phyloP scores from a whole-genome alignment of 2,888 invertebrate species.

The Stramonita haemastoma region DNA sequence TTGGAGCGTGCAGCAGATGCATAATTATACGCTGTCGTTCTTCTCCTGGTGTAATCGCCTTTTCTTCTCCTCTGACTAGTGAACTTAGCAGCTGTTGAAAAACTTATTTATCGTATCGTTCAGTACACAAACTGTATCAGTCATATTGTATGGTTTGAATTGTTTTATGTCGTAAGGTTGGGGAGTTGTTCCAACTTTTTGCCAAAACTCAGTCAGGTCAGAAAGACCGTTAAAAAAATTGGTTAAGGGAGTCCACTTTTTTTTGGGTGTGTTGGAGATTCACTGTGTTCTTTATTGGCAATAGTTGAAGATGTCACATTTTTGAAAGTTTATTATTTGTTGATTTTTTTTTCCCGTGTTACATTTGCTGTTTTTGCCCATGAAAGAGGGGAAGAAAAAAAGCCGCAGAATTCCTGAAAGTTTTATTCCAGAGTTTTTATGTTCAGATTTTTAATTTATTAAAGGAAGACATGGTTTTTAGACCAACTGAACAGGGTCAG shows the following conservation, averaged over 20 bases:
- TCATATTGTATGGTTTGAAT: neutral
- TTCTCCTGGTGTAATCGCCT: constrained; percentile 49
- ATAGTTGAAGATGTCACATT: too few species aligned
- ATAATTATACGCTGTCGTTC: constrained; percentile 43
- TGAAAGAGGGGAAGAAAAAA: too few species aligned
- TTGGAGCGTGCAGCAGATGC: constrained; percentile 47
- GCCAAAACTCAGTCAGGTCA: neutral
- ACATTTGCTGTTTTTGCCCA: too few species aligned
- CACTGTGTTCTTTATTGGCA: too few species aligned
- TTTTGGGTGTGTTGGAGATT: neutral
- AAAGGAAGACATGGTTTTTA: too few species aligned
- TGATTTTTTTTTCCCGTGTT: too few species aligned
- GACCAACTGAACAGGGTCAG: neutral
- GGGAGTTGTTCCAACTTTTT: neutral
- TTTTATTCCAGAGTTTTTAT: too few species aligned
- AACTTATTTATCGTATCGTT: neutral
- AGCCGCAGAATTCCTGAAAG: too few species aligned
- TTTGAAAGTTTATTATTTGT: too few species aligned
- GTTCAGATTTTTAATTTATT: too few species aligned
- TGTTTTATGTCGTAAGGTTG: neutral
- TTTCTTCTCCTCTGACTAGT: constrained; percentile 23
- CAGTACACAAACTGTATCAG: constrained; percentile 24
- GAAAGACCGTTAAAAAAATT: neutral
- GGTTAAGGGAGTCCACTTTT: neutral
- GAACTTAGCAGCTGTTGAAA: neutral